Conservation (phyloP, 64 coral and sea anemone genomes). For the Trachythela sp. region DNA sequence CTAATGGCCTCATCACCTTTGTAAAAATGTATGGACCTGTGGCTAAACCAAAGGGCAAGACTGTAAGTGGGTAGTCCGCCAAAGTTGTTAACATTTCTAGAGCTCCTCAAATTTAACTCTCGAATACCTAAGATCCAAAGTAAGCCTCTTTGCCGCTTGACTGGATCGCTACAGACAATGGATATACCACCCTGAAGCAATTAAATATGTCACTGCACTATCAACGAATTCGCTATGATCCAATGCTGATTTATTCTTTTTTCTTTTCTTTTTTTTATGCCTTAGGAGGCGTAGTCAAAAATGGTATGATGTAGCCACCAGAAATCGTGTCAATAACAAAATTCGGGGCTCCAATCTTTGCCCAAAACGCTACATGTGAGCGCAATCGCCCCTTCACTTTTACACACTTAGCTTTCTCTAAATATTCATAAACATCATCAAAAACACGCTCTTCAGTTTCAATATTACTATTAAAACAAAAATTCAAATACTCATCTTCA, state of each 20-base stretch:
- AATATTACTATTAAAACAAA: no score
- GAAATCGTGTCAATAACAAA: no score
- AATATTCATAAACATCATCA: not conserved
- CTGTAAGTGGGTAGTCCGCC: conserved; percentile 1
- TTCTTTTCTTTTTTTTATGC: no score
- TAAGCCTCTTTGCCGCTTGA: no score
- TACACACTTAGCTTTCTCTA: not conserved
- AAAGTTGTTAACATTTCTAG: conserved; percentile 42
- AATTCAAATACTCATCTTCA: no score
- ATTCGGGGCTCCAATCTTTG: conserved; percentile 18
- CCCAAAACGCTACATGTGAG: not conserved
- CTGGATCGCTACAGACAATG: no score
- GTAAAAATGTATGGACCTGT: conserved; percentile 44
- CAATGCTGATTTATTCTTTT: no score
- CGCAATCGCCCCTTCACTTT: not conserved
- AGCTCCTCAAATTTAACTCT: conserved; percentile 58
- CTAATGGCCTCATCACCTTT: conserved; percentile 31
- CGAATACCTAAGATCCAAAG: not conserved
- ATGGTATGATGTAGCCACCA: no score
- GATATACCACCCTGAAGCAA: no score
- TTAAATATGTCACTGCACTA: no score
- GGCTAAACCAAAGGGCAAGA: conserved; percentile 16
- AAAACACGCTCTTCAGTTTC: not conserved
- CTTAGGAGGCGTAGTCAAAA: no score
- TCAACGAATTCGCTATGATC: no score